A percentile compares a stretch with the other conserved stretches of the same genome.
These are phyloP conservation scores for Ctenosaura bakeri DNA, from an alignment of 2,797 vertebrate species.

Conservation along the genomic window DNA sequence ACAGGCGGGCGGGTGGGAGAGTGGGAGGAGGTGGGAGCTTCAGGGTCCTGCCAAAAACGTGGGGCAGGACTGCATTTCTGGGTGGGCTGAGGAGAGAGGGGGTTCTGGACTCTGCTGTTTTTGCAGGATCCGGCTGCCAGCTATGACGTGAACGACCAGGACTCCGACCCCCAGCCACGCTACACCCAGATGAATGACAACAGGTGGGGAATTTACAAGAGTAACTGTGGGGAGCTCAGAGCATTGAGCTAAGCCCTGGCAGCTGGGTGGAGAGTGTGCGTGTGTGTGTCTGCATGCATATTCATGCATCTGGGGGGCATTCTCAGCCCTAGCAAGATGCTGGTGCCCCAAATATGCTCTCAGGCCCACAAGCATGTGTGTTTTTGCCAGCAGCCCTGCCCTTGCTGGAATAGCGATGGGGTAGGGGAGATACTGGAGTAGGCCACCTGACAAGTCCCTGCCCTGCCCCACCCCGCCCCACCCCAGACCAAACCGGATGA, in stretches of 20 bases:
- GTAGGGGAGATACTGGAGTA: neutral
- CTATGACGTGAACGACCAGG: slow-evolving; percentile 97
- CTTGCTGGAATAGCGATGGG: neutral
- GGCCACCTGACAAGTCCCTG: neutral
- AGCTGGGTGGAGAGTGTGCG: neutral
- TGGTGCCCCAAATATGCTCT: too few species aligned
- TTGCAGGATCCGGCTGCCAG: slow-evolving; percentile 93
- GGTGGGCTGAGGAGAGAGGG: fast-evolving
- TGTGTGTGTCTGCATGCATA: too few species aligned
- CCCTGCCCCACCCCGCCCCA: too few species aligned
- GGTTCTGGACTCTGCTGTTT: neutral
- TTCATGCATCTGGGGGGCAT: too few species aligned
- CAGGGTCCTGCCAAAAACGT: neutral
- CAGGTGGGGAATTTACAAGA: slow-evolving; percentile 82
- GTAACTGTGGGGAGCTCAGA: neutral
- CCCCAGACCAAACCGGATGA: fast-evolving
- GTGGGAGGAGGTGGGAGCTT: too few species aligned
- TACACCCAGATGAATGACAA: slow-evolving; percentile 99
- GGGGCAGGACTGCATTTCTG: fast-evolving
- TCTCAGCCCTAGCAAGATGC: neutral
- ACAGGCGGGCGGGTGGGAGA: too few species aligned
- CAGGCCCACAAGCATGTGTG: neutral
- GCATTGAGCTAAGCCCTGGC: too few species aligned
- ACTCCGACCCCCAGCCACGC: slow-evolving; percentile 95
- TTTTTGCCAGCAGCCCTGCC: neutral